A percentile compares a stretch with the other conserved stretches of the same genome.
phyloP scores from a whole-genome alignment of 2,797 vertebrate genomes.

The Lutjanus argentimaculatus region DNA sequence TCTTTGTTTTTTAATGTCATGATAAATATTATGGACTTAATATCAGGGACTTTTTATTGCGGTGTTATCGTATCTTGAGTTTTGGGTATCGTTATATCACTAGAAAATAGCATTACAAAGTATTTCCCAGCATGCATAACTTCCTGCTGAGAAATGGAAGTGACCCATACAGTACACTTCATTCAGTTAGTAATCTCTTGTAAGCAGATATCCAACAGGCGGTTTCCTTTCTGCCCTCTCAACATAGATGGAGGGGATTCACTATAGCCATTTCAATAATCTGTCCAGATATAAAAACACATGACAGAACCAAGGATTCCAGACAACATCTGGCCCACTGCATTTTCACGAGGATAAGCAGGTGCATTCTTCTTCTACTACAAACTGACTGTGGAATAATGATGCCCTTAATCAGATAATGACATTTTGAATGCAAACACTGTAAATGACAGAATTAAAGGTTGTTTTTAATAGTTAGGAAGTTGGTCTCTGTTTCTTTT shows the following conservation, averaged over 20 bases:
- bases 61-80: no score
- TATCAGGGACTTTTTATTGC: no score
- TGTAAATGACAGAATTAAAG: background rate
- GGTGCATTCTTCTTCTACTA: slow-evolving; percentile 21
- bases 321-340: slow-evolving; percentile 64
- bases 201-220: slow-evolving; percentile 63
- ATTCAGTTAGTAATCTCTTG: slow-evolving; percentile 56
- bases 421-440: background rate
- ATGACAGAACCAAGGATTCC: slow-evolving; percentile 47
- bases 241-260: slow-evolving; percentile 47
- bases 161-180: slow-evolving; percentile 33
- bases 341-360: slow-evolving; percentile 50
- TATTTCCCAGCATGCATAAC: background rate
- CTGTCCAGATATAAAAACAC: slow-evolving; percentile 65
- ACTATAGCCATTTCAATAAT: slow-evolving; percentile 68
- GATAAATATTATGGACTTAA: no score
- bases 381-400: background rate
- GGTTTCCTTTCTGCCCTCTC: slow-evolving; percentile 40
- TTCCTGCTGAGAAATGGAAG: slow-evolving; percentile 24
- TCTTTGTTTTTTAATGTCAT: no score
- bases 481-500: background rate
- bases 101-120: background rate
- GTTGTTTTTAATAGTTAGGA: background rate
- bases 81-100: no score
- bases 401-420: background rate